Conservation (phyloP, 2,113 vertebrate genomes). For the Lophura nycthemera region DNA sequence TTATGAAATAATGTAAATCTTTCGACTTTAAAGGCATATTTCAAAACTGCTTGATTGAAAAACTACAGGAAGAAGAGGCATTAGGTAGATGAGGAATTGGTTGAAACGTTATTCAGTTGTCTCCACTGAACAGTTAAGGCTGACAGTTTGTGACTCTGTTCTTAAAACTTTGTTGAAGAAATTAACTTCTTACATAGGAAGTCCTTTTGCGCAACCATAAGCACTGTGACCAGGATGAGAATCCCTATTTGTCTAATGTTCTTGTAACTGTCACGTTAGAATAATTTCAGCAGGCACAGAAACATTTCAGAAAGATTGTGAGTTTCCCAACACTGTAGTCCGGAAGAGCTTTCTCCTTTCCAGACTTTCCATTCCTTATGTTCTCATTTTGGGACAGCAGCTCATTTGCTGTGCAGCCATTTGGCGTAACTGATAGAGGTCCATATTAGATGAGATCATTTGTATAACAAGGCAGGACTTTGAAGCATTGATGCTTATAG, state of each 20-base stretch:
- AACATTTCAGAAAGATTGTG: not conserved
- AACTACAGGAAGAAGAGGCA: not conserved
- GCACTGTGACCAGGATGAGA: not conserved
- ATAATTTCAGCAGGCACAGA: not conserved
- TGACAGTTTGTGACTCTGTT: not conserved
- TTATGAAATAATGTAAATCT: slow-evolving; percentile 30
- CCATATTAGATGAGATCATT: not conserved
- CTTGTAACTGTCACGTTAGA: not conserved
- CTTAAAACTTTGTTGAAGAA: not conserved
- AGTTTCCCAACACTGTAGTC: not conserved
- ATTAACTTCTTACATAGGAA: not conserved
- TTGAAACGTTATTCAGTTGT: not conserved
- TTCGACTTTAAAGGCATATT: not conserved
- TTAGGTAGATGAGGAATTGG: not conserved
- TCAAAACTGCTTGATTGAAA: not conserved
- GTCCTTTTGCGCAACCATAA: not conserved
- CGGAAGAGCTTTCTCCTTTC: not conserved
- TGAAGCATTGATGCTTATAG: not conserved
- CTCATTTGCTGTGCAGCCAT: not conserved
- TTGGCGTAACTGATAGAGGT: not conserved
- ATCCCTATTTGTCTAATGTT: not conserved
- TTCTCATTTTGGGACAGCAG: not conserved
- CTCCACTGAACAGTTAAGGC: not conserved
- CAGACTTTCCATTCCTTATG: not conserved
- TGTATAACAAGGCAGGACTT: not conserved